A percentile compares a stretch with the other conserved stretches of the same genome.
Conservation (phyloP, 2,888 invertebrate genomes). For the Ochropleura plecta region DNA sequence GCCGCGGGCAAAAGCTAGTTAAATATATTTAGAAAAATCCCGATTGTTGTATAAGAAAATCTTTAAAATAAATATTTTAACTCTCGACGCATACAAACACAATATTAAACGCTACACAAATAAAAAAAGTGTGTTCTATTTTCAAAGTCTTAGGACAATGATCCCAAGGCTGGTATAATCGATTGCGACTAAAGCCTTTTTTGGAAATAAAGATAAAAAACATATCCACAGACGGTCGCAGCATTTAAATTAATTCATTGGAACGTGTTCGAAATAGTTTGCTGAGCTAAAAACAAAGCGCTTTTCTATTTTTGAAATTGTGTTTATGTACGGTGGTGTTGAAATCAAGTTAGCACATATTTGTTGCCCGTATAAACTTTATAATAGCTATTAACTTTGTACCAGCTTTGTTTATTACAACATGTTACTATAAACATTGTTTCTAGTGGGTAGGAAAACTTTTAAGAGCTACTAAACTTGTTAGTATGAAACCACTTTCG, state of each 20-base stretch:
- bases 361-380: constrained; percentile 32
- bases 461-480: constrained; percentile 12
- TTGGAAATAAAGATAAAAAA: no score
- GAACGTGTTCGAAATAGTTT: constrained; percentile 23
- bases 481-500: constrained; percentile 17
- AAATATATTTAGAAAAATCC: not conserved
- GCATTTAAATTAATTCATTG: constrained; percentile 10
- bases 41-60: constrained; percentile 1
- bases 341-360: constrained; percentile 23
- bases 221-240: not conserved
- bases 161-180: no score
- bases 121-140: constrained; percentile 14
- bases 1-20: no score
- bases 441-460: constrained; percentile 34
- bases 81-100: not conserved
- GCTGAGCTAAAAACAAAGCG: constrained; percentile 21
- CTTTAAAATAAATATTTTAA: not conserved
- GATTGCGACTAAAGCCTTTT: no score
- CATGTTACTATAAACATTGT: constrained; percentile 13
- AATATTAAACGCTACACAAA: not conserved
- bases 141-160: no score
- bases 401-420: constrained; percentile 2
- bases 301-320: constrained; percentile 1
- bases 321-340: not conserved
- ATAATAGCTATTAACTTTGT: constrained; percentile 13